Conservation (phyloP, 2,113 vertebrate species). For the Kryptolebias marmoratus region DNA sequence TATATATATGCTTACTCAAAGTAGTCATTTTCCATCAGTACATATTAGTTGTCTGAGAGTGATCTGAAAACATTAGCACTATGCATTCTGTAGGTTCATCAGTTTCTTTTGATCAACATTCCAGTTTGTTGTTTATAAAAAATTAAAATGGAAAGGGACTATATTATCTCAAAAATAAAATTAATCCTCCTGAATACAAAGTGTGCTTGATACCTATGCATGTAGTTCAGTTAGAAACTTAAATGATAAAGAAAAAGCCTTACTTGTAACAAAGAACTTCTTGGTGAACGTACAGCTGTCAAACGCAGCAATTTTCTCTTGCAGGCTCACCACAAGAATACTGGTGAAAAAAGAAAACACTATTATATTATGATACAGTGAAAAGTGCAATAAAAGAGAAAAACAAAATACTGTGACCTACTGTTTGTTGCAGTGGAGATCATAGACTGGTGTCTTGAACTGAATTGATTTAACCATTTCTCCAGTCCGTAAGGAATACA, state of each 20-base stretch:
- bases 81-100: no score
- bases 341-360: slow-evolving; percentile 74
- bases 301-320: slow-evolving; percentile 98
- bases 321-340: slow-evolving; percentile 94
- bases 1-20: no score
- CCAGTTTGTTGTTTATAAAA: no score
- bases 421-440: slow-evolving; percentile 96
- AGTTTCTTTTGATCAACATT: no score
- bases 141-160: no score
- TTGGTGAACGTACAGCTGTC: slow-evolving; percentile 99
- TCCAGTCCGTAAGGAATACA: slow-evolving; percentile 93
- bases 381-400: neutral
- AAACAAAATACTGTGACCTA: slow-evolving; percentile 54
- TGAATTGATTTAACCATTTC: slow-evolving; percentile 99
- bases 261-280: slow-evolving; percentile 99
- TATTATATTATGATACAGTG: fast-evolving
- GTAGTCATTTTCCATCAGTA: no score
- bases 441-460: slow-evolving; percentile 98
- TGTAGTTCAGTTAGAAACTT: no score
- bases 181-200: no score
- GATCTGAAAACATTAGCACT: no score
- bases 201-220: no score
- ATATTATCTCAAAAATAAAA: no score
- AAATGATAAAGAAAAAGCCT: slow-evolving; percentile 24
- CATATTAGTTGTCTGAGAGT: no score